Base-by-base conservation (phyloP, 2,888 invertebrate species). In the Nomada lathburiana region DNA sequence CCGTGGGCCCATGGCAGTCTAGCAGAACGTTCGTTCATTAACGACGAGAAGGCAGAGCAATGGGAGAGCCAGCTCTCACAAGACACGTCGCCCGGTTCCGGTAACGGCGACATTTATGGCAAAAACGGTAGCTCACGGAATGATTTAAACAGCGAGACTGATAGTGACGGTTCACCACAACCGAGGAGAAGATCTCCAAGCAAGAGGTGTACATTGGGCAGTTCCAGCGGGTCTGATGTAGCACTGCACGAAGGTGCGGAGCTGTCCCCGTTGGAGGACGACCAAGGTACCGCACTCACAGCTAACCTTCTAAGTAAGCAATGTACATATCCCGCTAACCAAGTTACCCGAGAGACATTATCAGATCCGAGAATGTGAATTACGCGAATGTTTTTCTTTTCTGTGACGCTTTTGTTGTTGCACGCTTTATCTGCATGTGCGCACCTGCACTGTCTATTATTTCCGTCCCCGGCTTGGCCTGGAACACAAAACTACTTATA, bases 171-270 rank as follows among this genome's bases (percentile, higher is more conserved):
- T 78, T 94, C 94, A 16, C 92, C 93, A 23, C 88, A 89, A 62
- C 92, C 90, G 42, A 90, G 92, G 80, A 91, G 93, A 88, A 89
- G 92, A 81, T 92, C 93, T 10, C 89, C 91, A 63, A 91, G 91
- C 89, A 94, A 93, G 87, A 91, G 93, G 88, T 94, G 95, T 90
- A 95, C 95, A 53, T 92, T 95, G 76, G 95, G 95, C 86, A 96
- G 95, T 90, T 96, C 96, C 81, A 96, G 96, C 90, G 96, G 95
- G 73, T 96, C 96, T 52, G 96, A 96, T 91, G 94, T 96, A 78
- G 96, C 96, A 80, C 94, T 96, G 81, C 96, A 96, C 92, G 96
- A 96, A 93, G 96, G 96, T 76, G 95, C 95, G 63, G 96, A 96
- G 90, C 94, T 95, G 82, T 95, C 95, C 91, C 94, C 94, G 83